These are phyloP conservation scores for Takifugu bimaculatus DNA, from an alignment of 2,113 vertebrate genomes.

Conservation along the genomic window DNA sequence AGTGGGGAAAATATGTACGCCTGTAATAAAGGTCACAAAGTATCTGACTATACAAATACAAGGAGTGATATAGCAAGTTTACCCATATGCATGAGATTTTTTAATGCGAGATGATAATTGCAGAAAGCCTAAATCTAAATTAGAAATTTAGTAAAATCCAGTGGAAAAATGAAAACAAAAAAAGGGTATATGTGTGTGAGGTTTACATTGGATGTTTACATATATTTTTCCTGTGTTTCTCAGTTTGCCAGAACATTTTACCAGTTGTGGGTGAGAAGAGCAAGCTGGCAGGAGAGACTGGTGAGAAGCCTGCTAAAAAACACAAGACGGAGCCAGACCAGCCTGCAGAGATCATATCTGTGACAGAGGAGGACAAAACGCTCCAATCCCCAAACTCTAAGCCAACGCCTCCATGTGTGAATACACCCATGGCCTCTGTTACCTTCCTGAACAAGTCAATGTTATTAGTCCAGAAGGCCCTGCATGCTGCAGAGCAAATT, in stretches of 20 bases:
- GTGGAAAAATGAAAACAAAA: too few relatives aligned
- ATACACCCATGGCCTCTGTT: not conserved
- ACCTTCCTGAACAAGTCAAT: conserved; percentile 17
- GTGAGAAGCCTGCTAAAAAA: not conserved
- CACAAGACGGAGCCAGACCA: not conserved
- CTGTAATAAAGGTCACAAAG: too few relatives aligned
- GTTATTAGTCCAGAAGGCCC: not conserved
- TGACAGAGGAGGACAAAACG: not conserved
- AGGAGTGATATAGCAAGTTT: too few relatives aligned
- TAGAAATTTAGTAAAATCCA: too few relatives aligned
- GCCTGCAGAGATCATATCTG: accelerated
- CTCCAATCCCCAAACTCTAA: not conserved
- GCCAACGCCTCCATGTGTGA: not conserved
- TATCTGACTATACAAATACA: too few relatives aligned
- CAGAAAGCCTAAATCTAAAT: too few relatives aligned
- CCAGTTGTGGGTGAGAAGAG: conserved; percentile 33
- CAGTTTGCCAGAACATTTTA: conserved; percentile 45
- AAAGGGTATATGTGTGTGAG: too few relatives aligned
- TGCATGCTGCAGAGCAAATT: not conserved
- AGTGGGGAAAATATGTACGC: too few relatives aligned
- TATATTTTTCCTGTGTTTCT: not conserved
- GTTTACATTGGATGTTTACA: not conserved
- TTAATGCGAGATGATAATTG: too few relatives aligned
- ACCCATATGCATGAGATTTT: too few relatives aligned
- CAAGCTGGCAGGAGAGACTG: not conserved